Percentiles rank a stretch among this genome's conserved stretches.
Conservation (phyloP, 2,888 invertebrate genomes). For the Hirtodrosophila trivittata region DNA sequence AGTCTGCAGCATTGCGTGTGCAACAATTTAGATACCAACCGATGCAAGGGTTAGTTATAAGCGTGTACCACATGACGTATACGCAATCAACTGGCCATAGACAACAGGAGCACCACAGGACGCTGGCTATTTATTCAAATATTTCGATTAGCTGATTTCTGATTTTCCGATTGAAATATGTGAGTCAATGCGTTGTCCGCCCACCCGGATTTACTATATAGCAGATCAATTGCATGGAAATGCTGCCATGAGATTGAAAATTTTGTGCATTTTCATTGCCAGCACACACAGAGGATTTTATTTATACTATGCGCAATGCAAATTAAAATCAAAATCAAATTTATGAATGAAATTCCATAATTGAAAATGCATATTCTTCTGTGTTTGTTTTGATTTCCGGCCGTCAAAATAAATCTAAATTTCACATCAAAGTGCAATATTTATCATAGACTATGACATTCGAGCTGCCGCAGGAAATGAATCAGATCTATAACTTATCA, state of each 20-base stretch:
- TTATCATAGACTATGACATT: constrained; percentile 46
- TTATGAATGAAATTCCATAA: constrained; percentile 52
- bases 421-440: constrained; percentile 60
- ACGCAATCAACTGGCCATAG: constrained; percentile 31
- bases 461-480: constrained; percentile 64
- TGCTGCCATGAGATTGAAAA: constrained; percentile 18
- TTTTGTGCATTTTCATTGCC: constrained; percentile 1
- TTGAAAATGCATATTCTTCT: constrained; percentile 27
- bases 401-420: constrained; percentile 52
- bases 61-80: constrained; percentile 34
- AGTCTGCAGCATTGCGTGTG: constrained; percentile 37
- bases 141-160: too few relatives aligned
- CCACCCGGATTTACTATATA: constrained; percentile 3
- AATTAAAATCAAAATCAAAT: constrained; percentile 23
- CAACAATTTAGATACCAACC: not conserved
- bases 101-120: too few relatives aligned
- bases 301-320: too few relatives aligned
- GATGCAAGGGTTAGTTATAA: not conserved
- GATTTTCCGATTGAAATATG: constrained; percentile 1
- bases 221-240: constrained; percentile 10
- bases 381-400: constrained; percentile 57
- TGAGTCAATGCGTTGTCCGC: not conserved
- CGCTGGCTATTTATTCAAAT: too few relatives aligned
- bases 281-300: too few relatives aligned
- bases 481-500: constrained; percentile 33